Conservation (phyloP, 2,888 invertebrate species). For the Ochlodes sylvanus region DNA sequence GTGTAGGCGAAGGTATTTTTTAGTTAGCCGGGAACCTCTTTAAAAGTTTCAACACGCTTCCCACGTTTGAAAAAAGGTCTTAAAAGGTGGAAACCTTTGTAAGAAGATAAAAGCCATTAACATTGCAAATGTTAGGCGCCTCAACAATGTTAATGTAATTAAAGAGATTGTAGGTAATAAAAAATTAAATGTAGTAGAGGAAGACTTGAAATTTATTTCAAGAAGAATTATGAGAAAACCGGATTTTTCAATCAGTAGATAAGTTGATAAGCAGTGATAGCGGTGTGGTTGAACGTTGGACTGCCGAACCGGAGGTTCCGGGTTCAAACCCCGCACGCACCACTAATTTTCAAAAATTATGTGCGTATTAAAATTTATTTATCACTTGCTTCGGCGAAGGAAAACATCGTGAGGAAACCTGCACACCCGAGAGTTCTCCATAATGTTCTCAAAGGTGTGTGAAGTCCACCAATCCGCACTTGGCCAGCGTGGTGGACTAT, state of each 20-base stretch:
- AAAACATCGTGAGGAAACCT: too few species aligned
- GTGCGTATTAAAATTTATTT: too few species aligned
- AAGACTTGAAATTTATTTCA: slow-evolving; percentile 2
- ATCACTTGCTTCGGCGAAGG: too few species aligned
- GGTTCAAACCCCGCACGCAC: too few species aligned
- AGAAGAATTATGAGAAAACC: background rate
- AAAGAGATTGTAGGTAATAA: slow-evolving; percentile 15
- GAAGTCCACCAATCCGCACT: too few species aligned
- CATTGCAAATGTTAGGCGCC: slow-evolving; percentile 19
- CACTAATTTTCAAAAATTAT: too few species aligned
- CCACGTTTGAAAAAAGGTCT: background rate
- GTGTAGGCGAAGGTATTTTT: background rate
- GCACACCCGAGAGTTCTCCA: too few species aligned
- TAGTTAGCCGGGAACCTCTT: background rate
- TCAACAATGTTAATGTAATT: slow-evolving; percentile 23
- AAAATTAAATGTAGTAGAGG: slow-evolving; percentile 10
- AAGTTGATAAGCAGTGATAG: too few species aligned
- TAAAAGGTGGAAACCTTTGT: slow-evolving; percentile 5
- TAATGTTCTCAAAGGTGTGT: too few species aligned
- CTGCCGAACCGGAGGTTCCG: too few species aligned
- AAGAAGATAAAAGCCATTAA: slow-evolving; percentile 14
- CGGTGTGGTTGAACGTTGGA: too few species aligned
- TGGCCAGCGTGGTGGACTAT: too few species aligned
- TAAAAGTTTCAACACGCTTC: background rate
- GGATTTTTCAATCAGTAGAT: background rate